Conservation (phyloP, 1,140 invertebrate genomes). For the Drosophila gunungcola region DNA sequence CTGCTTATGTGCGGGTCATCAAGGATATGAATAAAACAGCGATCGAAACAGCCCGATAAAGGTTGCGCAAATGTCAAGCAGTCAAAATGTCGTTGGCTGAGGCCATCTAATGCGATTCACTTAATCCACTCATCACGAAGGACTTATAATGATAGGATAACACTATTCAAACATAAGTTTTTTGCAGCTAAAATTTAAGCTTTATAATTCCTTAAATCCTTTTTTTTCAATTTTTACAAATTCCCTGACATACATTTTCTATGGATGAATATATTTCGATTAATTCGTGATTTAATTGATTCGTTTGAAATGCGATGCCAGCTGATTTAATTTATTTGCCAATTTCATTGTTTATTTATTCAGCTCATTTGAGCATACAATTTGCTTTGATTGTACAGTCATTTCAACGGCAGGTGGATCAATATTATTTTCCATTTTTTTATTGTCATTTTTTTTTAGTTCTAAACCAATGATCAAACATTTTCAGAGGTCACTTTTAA, state of each 20-base stretch:
- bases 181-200: neutral
- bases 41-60: conserved; percentile 35
- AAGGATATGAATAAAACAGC: conserved; percentile 59
- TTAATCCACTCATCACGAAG: neutral
- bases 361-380: conserved; percentile 35
- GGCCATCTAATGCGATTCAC: conserved; percentile 17
- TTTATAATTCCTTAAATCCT: neutral
- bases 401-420: neutral
- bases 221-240: conserved; percentile 14
- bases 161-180: neutral
- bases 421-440: conserved; percentile 5
- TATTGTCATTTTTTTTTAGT: neutral
- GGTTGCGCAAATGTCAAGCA: conserved; percentile 35
- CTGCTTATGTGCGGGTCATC: conserved; percentile 33
- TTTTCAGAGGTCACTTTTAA: conserved; percentile 1
- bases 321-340: conserved; percentile 39
- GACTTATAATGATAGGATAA: conserved; percentile 2
- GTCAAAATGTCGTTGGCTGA: conserved; percentile 5
- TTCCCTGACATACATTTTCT: neutral
- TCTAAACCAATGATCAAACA: conserved; percentile 21
- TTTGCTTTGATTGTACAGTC: conserved; percentile 1
- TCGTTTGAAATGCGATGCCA: conserved; percentile 45
- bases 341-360: conserved; percentile 14
- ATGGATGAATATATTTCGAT: neutral
- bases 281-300: conserved; percentile 39